Percentiles rank a stretch among this genome's conserved stretches.
phyloP scores from a whole-genome alignment of 2,888 invertebrate species.

The Ernsta delagoae region DNA sequence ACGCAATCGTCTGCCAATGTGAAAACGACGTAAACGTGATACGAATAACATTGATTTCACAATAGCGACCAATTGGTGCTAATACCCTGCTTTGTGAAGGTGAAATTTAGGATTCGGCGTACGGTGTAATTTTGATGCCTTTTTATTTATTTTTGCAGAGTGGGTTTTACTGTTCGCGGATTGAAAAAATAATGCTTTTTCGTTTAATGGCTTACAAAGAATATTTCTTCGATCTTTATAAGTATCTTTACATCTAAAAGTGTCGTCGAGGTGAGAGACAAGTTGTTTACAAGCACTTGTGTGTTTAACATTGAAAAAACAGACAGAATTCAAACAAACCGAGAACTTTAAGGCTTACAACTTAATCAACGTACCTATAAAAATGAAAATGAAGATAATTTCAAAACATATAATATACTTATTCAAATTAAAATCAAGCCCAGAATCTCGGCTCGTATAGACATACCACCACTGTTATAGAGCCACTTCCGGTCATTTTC shows the following conservation, averaged over 20 bases:
- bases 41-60: slow-evolving; percentile 27
- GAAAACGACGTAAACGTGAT: slow-evolving; percentile 21
- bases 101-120: slow-evolving; percentile 18
- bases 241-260: not conserved
- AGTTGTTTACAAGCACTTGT: not conserved
- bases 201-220: slow-evolving; percentile 1
- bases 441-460: no score
- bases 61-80: slow-evolving; percentile 11
- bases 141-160: slow-evolving; percentile 32
- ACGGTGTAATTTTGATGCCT: slow-evolving; percentile 27
- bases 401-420: no score
- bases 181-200: slow-evolving; percentile 23
- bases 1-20: slow-evolving; percentile 17
- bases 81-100: slow-evolving; percentile 4
- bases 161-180: slow-evolving; percentile 26
- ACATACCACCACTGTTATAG: no score
- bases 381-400: no score
- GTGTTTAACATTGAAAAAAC: no score
- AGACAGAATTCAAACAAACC: no score
- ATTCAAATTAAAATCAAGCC: no score
- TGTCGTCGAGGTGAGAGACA: not conserved
- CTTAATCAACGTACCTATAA: no score
- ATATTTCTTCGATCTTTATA: not conserved
- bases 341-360: no score
- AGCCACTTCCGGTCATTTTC: no score